These are phyloP conservation scores for Sebastes miniatus DNA, from an alignment of 2,797 vertebrate genomes.

Conservation along the genomic window DNA sequence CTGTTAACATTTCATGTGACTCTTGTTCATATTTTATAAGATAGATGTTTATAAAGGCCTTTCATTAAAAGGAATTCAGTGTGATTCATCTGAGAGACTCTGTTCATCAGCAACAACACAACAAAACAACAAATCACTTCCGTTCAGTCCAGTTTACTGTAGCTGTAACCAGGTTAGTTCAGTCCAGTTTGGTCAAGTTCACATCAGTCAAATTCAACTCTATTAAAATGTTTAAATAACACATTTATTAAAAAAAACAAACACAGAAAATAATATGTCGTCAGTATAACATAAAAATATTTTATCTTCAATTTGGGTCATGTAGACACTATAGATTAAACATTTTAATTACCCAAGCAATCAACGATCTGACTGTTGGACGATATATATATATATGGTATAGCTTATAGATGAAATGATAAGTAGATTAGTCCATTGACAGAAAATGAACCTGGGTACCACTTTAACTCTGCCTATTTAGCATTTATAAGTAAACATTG, in stretches of 20 bases:
- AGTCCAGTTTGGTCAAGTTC: neutral
- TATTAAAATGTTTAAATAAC: neutral
- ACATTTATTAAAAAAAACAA: neutral
- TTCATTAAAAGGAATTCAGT: constrained; percentile 70
- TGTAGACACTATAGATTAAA: neutral
- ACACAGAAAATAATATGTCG: neutral
- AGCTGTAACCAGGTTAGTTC: neutral
- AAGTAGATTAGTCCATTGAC: neutral
- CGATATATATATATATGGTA: neutral
- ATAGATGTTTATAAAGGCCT: constrained; percentile 78
- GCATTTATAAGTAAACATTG: too few species aligned
- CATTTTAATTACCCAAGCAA: neutral
- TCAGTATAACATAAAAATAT: neutral
- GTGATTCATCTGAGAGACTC: constrained; percentile 43
- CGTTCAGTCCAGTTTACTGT: neutral
- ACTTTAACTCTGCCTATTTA: neutral
- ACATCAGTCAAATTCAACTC: neutral
- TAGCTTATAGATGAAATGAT: neutral
- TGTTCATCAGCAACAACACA: constrained; percentile 20
- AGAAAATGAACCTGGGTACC: neutral
- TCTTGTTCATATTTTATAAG: constrained; percentile 75
- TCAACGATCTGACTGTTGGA: neutral
- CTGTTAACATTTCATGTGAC: constrained; percentile 68
- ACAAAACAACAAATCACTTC: neutral
- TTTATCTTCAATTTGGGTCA: neutral